These are phyloP conservation scores for Protaetia brevitarsis DNA, from an alignment of 1,140 invertebrate genomes.

Conservation along the genomic window DNA sequence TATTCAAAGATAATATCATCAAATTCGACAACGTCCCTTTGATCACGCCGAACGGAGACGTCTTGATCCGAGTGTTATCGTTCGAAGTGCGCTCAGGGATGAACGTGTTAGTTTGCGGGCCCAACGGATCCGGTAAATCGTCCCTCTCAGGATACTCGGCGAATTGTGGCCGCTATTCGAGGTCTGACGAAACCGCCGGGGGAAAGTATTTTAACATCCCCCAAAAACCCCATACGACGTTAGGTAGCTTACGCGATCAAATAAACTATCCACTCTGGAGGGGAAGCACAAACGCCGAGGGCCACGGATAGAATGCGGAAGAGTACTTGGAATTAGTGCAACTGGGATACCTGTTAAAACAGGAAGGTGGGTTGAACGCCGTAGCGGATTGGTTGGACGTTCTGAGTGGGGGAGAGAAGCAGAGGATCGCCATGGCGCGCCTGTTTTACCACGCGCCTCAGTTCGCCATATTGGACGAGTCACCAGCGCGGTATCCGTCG, in stretches of 20 bases:
- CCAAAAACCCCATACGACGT: constrained; percentile 95
- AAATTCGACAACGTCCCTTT: constrained; percentile 90
- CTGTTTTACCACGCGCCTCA: constrained; percentile 96
- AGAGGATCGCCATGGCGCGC: constrained; percentile 96
- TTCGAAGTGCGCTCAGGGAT: constrained; percentile 85
- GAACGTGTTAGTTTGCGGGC: constrained; percentile 95
- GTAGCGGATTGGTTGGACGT: constrained; percentile 98
- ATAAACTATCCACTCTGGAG: constrained; percentile 92
- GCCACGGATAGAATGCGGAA: constrained; percentile 70
- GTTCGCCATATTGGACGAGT: constrained; percentile 98
- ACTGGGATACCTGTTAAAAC: constrained; percentile 76
- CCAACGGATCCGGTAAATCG: constrained; percentile 97
- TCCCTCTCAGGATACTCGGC: constrained; percentile 87
- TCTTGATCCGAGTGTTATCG: constrained; percentile 82
- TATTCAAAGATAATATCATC: constrained; percentile 88
- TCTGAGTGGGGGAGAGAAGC: constrained; percentile 95
- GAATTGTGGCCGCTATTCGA: constrained; percentile 97
- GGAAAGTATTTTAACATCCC: constrained; percentile 98
- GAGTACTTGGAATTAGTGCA: constrained; percentile 78
- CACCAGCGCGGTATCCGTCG: constrained; percentile 95
- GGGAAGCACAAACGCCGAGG: constrained; percentile 77
- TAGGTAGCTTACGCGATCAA: constrained; percentile 87
- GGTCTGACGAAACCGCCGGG: constrained; percentile 86
- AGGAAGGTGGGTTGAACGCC: constrained; percentile 87
- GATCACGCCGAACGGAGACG: constrained; percentile 95